Evolutionary conservation across 2,797 vertebrate genomes (phyloP).

Genomic region (Microcaecilia unicolor): DNA sequence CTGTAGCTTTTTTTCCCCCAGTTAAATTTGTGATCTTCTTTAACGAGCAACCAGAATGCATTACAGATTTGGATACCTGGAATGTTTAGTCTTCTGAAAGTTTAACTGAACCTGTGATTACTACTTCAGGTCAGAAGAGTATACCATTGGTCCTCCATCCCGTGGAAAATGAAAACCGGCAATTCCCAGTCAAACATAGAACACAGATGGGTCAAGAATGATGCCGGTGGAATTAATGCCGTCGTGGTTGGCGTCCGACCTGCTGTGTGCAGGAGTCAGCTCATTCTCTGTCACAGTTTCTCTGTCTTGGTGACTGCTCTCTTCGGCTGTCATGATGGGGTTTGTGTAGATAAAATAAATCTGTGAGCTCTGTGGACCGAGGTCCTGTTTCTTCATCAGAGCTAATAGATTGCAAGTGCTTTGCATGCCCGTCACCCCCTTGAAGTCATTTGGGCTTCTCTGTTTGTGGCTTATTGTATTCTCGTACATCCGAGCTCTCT

Average conservation of each 20-base stretch:
- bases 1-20: too few species aligned
- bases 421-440: conserved; percentile 38
- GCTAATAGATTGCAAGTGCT: conserved; percentile 46
- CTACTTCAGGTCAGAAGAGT: too few species aligned
- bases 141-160: too few species aligned
- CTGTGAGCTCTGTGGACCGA: conserved; percentile 33
- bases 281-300: too few species aligned
- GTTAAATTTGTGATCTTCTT: too few species aligned
- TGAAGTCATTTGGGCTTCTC: conserved; percentile 28
- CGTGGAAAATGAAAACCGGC: too few species aligned
- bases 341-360: conserved; percentile 67
- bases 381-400: conserved; percentile 35
- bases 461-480: conserved; percentile 30
- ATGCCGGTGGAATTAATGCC: conserved; percentile 5
- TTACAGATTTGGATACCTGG: too few species aligned
- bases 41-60: too few species aligned
- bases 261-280: too few species aligned
- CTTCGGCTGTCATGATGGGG: conserved; percentile 48
- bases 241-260: too few species aligned
- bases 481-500: conserved; percentile 47
- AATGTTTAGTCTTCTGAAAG: too few species aligned
- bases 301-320: neutral
- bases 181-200: conserved; percentile 61
- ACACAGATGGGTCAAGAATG: conserved; percentile 45
- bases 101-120: too few species aligned